Base-by-base conservation (phyloP, 2,113 vertebrate species). In the Neodontobutis hainanensis region DNA sequence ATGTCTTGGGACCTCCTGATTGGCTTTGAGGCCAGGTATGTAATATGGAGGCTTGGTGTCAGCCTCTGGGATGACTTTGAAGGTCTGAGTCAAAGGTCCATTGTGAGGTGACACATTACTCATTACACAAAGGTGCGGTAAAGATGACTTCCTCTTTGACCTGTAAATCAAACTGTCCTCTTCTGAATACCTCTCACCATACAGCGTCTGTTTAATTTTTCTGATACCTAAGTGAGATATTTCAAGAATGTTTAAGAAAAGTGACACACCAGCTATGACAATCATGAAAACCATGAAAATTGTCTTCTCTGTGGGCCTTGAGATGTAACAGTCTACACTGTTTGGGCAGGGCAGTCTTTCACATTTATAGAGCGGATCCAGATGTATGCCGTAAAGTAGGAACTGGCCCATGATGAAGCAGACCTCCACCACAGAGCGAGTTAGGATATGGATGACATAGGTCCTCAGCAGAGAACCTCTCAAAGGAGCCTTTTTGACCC, bases 211-310 rank as follows among this genome's bases (percentile, higher is more conserved):
- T 77, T 87, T 94, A 80, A 98, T 94, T 84, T 95, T 96, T 77
- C 85, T 94, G 35, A 95, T 49, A 40, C 95, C 96, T 65, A 98
- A 79, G 83, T 97, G 95, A 80, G 94, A 92, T 81, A 98, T 96
- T 89, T 98, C 96, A 51, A 98, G 77, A 66, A 96, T 71, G 88
- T 95, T 99, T 51, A 98, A 91, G 73, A 97, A 92, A 8, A 98
- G 90, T 60, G 96, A 98, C 65, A 97, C 91, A 0, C 93, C 93
- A 9, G 95, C 94, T 5, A 98, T 97, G 63, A 83, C 92, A 8
- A 95, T 90, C 96, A 98, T 98, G 83, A 98, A 98, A 34, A 95
- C 89, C 95, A 98, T 97, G 82, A 99, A 98, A 77, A 99, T 93
- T 38, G 95, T 96, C 85, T 98, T 98, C 85, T 98, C 96, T 48